Percentiles rank a stretch among this genome's conserved stretches.
These are phyloP conservation scores for Cylloceria caligata DNA, from an alignment of 2,888 invertebrate genomes.

Conservation along the genomic window DNA sequence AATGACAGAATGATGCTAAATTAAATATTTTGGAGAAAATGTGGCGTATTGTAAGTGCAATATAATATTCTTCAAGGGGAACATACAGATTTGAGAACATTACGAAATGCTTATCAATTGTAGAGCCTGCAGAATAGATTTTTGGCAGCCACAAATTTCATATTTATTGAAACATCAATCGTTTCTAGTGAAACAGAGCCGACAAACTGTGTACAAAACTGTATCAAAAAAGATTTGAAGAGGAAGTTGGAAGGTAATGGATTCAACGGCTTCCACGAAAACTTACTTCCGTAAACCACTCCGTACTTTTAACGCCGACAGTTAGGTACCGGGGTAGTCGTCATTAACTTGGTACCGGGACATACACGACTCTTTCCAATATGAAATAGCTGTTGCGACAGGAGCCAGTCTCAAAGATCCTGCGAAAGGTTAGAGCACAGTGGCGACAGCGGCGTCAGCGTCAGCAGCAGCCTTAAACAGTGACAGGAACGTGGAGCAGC, in stretches of 20 bases:
- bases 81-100: too few relatives aligned
- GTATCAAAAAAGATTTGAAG: not conserved
- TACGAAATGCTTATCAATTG: too few relatives aligned
- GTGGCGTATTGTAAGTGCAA: not conserved
- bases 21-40: not conserved
- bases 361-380: constrained; percentile 71
- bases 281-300: constrained; percentile 73
- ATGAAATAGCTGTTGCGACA: not conserved
- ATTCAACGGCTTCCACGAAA: not conserved
- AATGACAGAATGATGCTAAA: not conserved
- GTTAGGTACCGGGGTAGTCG: constrained; percentile 80
- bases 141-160: too few relatives aligned
- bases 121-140: not conserved
- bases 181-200: too few relatives aligned
- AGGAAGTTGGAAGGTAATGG: not conserved
- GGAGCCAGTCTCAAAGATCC: constrained; percentile 33
- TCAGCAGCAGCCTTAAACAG: constrained; percentile 1
- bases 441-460: constrained; percentile 17
- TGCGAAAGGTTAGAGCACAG: constrained; percentile 21
- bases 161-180: too few relatives aligned
- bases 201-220: not conserved
- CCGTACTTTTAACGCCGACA: constrained; percentile 70
- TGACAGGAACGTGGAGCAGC: constrained; percentile 9
- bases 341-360: constrained; percentile 75
- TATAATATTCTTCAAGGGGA: not conserved